Percentiles rank a stretch among this genome's conserved stretches.
phyloP scores from a whole-genome alignment of 2,113 vertebrate species.

The Rhinoderma darwinii region DNA sequence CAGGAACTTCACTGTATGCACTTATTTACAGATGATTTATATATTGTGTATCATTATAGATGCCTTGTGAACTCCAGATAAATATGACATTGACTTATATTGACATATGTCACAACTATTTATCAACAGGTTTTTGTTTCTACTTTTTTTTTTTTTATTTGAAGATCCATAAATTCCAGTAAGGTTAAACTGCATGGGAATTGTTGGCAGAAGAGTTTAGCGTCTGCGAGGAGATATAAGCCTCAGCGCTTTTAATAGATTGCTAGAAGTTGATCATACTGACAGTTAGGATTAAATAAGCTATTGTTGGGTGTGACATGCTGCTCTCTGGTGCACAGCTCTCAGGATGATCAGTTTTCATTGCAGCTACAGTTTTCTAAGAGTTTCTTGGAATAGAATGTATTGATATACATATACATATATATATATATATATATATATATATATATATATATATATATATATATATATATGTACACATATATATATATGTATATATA shows the following conservation, averaged over 20 bases:
- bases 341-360: conserved; percentile 6
- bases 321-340: neutral
- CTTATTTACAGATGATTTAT: neutral
- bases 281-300: conserved; percentile 12
- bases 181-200: neutral
- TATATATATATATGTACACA: no score
- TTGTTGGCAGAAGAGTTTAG: conserved; percentile 16
- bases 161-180: neutral
- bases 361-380: neutral
- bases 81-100: no score
- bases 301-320: conserved; percentile 6
- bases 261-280: conserved; percentile 26
- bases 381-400: neutral
- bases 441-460: no score
- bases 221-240: neutral
- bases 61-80: no score
- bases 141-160: neutral
- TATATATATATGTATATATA: no score
- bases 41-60: no score
- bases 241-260: conserved; percentile 11
- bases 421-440: no score
- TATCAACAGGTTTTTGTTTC: neutral
- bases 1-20: no score
- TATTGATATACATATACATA: no score
- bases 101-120: no score